Base-by-base conservation (phyloP, 2,113 vertebrate species). In the Ictidomys tridecemlineatus region DNA sequence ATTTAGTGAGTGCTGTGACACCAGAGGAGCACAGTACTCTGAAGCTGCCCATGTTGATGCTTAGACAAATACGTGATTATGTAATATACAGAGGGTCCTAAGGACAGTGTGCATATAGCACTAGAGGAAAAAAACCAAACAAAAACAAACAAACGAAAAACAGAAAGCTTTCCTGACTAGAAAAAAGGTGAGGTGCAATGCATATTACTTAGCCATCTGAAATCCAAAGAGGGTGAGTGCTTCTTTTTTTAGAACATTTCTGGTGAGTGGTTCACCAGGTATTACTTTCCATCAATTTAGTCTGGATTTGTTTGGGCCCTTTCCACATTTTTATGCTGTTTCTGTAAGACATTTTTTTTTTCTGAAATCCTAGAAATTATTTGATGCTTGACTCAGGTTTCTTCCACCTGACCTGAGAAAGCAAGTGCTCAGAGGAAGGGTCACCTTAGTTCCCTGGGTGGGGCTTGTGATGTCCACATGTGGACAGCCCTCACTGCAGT, bases 21-120 rank as follows among this genome's bases (percentile, higher is more conserved):
- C 30, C 16, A 5, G 67, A 67, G 39, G 9, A 74, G 26, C 2
- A 0, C 0, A 8, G 4, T n/a, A 10, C 22, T 45, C 37, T 6
- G 37, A 73, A 28, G 30, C 2, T n/a, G 17, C 34, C 17, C 34
- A 24, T 0, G 11, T 1, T 51, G 24, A 26, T 28, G 28, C 30
- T n/a, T 8, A 83, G 78, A 48, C 13, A 70, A 61, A 63, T 18
- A 1, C 2, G 10, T 53, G 2, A 4, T 74, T 78, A 32, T 4
- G 6, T 10, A 45, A 39, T 16, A 45, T 45, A 17, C 14, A 13
- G 34, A 39, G 30, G 28, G 3, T 30, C 9, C 4, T 34, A 11
- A 58, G 6, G 39, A 56, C 7, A 3, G 3, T 73, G 39, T 30
- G 20, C 82, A 48, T 39, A 93, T 63, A 86, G 0, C 32, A 30